Evolutionary conservation across 2,797 vertebrate species (phyloP).

Genomic region (Lepus oiostolus): DNA sequence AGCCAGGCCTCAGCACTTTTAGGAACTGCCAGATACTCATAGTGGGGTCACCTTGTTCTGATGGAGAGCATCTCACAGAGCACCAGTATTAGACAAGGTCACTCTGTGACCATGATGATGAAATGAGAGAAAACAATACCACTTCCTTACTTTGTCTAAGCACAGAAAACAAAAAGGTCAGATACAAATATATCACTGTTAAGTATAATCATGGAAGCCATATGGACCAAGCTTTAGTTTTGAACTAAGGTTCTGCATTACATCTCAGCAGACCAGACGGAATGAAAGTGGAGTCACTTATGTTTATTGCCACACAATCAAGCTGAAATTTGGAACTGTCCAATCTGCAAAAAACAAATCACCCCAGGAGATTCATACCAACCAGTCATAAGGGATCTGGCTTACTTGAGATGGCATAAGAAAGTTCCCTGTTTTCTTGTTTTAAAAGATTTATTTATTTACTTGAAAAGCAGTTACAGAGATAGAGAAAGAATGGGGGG

Average conservation of each 20-base stretch:
- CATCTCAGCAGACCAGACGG: background rate
- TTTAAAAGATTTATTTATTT: no score
- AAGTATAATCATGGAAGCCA: background rate
- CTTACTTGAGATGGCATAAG: background rate
- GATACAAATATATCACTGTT: background rate
- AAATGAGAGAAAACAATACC: conserved; percentile 36
- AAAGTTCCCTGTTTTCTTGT: no score
- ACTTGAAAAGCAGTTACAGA: no score
- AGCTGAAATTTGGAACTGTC: background rate
- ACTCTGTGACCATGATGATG: background rate
- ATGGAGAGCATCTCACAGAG: background rate
- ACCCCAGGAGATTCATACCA: background rate
- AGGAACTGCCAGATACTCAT: conserved; percentile 30
- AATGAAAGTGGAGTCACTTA: background rate
- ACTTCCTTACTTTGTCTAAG: conserved; percentile 49
- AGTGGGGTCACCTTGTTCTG: background rate
- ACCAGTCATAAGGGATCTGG: background rate
- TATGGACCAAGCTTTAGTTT: background rate
- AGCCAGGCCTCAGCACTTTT: background rate
- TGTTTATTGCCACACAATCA: background rate
- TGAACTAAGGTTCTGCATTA: background rate
- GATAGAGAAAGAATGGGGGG: no score
- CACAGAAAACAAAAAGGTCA: background rate
- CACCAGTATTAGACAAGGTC: background rate
- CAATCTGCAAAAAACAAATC: background rate